These are phyloP conservation scores for Eidolon dupreanum DNA, from an alignment of 2,797 vertebrate species.

Conservation along the genomic window DNA sequence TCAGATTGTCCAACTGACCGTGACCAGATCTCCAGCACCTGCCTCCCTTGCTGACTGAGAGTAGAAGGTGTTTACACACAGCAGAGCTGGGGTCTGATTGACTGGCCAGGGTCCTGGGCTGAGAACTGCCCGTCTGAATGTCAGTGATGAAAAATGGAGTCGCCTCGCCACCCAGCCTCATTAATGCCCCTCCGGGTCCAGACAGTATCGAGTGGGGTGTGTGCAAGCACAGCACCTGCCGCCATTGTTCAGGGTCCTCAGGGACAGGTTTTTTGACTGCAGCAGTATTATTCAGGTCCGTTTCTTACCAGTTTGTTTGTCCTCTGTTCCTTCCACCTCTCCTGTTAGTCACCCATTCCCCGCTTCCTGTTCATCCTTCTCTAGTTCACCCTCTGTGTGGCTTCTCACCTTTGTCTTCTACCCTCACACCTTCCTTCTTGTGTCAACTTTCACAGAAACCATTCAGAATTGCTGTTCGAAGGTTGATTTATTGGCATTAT, in stretches of 20 bases:
- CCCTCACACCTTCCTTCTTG: neutral
- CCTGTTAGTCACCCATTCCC: neutral
- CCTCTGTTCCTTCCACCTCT: neutral
- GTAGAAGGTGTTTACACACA: constrained; percentile 68
- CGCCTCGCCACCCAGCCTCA: constrained; percentile 53
- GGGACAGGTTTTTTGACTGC: constrained; percentile 5
- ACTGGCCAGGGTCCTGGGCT: constrained; percentile 37
- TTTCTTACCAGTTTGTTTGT: neutral
- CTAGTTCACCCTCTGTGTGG: neutral
- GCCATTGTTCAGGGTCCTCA: neutral
- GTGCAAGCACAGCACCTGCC: neutral
- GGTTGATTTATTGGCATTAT: neutral
- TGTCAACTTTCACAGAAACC: neutral
- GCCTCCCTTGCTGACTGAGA: constrained; percentile 66
- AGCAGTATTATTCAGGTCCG: neutral
- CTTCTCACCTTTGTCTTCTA: neutral
- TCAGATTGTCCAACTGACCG: constrained; percentile 76
- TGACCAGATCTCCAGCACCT: constrained; percentile 65
- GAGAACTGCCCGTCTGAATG: constrained; percentile 39
- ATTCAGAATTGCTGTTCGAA: neutral
- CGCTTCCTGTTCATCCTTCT: neutral
- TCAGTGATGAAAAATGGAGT: constrained; percentile 77
- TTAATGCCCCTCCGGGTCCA: constrained; percentile 61
- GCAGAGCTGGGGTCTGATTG: constrained; percentile 62
- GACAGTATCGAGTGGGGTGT: constrained; percentile 15